phyloP scores from a whole-genome alignment of 1,140 invertebrate genomes.

The Akabosia matsudoensis region DNA sequence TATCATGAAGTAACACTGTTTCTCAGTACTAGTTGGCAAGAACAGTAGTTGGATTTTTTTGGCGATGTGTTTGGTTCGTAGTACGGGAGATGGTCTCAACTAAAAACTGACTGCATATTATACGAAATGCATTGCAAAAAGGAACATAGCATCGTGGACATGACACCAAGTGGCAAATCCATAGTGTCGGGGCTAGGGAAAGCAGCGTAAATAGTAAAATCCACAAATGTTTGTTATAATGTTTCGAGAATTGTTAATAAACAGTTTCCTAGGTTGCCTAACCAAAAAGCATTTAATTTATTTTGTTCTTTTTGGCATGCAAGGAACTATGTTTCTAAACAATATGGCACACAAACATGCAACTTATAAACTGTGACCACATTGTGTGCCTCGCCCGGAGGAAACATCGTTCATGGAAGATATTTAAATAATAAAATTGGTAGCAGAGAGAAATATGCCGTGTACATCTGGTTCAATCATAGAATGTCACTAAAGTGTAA shows the following conservation, averaged over 20 bases:
- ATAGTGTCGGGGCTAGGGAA: not conserved
- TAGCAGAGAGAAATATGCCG: not conserved
- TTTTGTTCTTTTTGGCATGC: not conserved
- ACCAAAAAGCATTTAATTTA: conserved; percentile 2
- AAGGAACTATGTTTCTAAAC: not conserved
- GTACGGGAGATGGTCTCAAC: too few relatives aligned
- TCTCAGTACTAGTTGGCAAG: not conserved
- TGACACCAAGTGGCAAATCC: not conserved
- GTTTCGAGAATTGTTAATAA: conserved; percentile 3
- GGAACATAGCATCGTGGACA: not conserved
- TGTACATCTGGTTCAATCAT: not conserved
- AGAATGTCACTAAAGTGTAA: not conserved
- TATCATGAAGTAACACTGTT: not conserved
- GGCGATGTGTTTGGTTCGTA: not conserved
- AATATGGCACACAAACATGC: not conserved
- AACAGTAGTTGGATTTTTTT: not conserved
- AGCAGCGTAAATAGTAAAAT: not conserved
- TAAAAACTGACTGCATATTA: too few relatives aligned
- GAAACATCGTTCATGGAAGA: not conserved
- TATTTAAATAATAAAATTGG: not conserved
- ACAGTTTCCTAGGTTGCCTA: conserved; percentile 9
- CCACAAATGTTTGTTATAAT: conserved; percentile 10
- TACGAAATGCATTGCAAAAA: too few relatives aligned
- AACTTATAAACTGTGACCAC: too few relatives aligned
- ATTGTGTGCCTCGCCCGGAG: too few relatives aligned